These are phyloP conservation scores for Conus betulinus DNA, from an alignment of 1,140 invertebrate species.

Conservation along the genomic window DNA sequence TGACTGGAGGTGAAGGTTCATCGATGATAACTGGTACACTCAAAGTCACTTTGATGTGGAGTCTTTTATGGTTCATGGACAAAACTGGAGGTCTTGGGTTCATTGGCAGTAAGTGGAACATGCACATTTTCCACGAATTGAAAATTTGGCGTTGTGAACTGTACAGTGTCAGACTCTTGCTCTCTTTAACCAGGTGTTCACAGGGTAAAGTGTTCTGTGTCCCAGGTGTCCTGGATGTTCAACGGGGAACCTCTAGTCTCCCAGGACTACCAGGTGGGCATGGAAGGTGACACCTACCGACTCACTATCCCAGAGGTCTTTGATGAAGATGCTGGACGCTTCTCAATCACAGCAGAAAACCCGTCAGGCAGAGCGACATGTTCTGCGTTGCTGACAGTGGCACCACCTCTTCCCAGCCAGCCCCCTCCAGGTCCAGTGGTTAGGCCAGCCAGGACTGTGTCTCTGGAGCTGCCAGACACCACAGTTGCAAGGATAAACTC, in stretches of 20 bases:
- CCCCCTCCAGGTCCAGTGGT: slow-evolving; percentile 34
- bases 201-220: not conserved
- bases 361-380: slow-evolving; percentile 77
- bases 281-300: slow-evolving; percentile 82
- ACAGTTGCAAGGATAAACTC: not conserved
- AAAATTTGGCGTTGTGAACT: too few relatives aligned
- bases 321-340: slow-evolving; percentile 74
- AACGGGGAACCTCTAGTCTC: slow-evolving; percentile 83
- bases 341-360: slow-evolving; percentile 76
- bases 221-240: slow-evolving; percentile 84
- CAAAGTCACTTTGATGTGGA: too few relatives aligned
- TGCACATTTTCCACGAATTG: too few relatives aligned
- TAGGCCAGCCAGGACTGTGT: slow-evolving; percentile 22
- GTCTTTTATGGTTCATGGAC: too few relatives aligned
- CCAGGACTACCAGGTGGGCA: slow-evolving; percentile 84
- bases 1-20: too few relatives aligned
- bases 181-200: not conserved
- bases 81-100: too few relatives aligned
- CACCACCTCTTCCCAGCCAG: slow-evolving; percentile 32
- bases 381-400: slow-evolving; percentile 76
- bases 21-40: too few relatives aligned
- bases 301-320: slow-evolving; percentile 78
- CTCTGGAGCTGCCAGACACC: slow-evolving; percentile 38
- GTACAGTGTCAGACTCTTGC: too few relatives aligned
- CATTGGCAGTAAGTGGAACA: too few relatives aligned